Evolutionary conservation across 2,113 vertebrate species (phyloP).

Genomic region (Microtus pennsylvanicus): DNA sequence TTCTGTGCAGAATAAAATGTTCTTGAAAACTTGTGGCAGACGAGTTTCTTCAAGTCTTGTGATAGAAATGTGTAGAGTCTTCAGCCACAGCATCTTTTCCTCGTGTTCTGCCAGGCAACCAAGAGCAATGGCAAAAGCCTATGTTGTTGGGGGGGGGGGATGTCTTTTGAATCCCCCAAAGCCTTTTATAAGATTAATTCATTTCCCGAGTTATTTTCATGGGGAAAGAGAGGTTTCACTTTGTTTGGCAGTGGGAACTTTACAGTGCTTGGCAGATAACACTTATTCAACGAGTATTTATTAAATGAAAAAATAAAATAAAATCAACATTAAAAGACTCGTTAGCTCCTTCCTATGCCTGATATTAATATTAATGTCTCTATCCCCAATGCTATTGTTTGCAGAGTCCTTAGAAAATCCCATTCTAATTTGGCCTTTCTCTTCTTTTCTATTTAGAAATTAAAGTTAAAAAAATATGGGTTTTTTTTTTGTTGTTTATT

Average conservation of each 20-base stretch:
- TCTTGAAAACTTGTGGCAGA: neutral
- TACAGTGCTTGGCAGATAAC: neutral
- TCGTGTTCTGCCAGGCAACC: neutral
- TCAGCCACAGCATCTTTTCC: neutral
- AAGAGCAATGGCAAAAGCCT: neutral
- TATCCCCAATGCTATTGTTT: neutral
- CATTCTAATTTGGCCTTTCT: neutral
- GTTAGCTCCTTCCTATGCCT: neutral
- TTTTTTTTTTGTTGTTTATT: neutral
- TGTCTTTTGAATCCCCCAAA: neutral
- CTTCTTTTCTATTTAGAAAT: neutral
- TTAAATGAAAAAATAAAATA: neutral
- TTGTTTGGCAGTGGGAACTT: neutral
- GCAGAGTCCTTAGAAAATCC: neutral
- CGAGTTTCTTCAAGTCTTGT: neutral
- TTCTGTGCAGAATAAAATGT: neutral
- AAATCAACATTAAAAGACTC: neutral
- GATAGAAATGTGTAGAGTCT: neutral
- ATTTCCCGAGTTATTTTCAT: neutral
- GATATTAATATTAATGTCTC: slow-evolving; percentile 24
- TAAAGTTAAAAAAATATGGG: neutral
- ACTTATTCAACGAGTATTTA: neutral
- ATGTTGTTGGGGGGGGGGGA: neutral
- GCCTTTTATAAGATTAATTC: neutral
- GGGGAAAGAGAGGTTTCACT: neutral